Base-by-base conservation (phyloP, 2,888 invertebrate genomes). In the Chalcis sispes region DNA sequence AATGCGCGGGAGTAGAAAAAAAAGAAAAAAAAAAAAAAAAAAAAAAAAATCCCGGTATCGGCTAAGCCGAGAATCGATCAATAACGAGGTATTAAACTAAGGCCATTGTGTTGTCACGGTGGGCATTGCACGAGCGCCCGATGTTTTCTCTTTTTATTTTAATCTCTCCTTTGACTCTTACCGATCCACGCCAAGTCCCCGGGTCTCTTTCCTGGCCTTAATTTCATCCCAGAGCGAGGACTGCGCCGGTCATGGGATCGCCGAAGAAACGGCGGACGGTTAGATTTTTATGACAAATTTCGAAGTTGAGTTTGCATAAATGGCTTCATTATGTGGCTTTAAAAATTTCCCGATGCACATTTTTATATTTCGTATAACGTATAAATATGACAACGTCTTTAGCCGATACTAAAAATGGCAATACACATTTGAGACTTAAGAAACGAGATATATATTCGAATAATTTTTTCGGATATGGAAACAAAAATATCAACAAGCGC, bases 191-290 rank as follows among this genome's bases (percentile, higher is more conserved):
- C 5, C 5, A 8, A 32, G 8, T 32, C n/a, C n/a, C n/a, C n/a
- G 32, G 32, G 32, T 32, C 32, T 32, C 8, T 15, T 15, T 46
- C 46, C 40, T 72, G 69, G 29, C 64, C 72, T 72, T 72, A 72
- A 64, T 64, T 72, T 56, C 64, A 20, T 48, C 10, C 20, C 48
- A 42, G 52, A 36, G 36, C 46, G 23, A 32, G 65, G 42, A 42
- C 50, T 18, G 27, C 48, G 10, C 20, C 64, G 72, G 64, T 72
- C 64, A 72, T 48, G 64, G 56, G 72, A 64, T 64, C 72, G 64
- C 64, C 27, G 15, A 42, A 23, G 50, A 20, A 23, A 5, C 46
- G 46, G 13, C 8, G 46, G 5, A 15, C 13, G 2, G 46, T n/a
- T 5, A 10, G 15, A 15, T 8, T 10, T 46, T 15, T 5, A 15